Evolutionary conservation across 2,113 vertebrate species (phyloP).

Genomic region (Gopherus flavomarginatus): DNA sequence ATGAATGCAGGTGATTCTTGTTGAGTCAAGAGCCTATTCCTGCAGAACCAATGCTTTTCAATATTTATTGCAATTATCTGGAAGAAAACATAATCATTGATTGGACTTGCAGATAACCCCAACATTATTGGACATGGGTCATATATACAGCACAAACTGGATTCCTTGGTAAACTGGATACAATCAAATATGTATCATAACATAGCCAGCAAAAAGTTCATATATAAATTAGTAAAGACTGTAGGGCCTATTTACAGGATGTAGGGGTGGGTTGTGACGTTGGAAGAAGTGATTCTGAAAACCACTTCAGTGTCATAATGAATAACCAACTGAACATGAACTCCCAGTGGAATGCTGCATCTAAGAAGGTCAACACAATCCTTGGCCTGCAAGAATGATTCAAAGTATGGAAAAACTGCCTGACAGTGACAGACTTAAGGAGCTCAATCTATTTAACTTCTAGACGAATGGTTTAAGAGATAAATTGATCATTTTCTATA

Average conservation of each 20-base stretch:
- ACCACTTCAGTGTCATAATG: not conserved
- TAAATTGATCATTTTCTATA: not conserved
- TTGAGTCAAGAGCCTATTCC: not conserved
- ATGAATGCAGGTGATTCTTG: not conserved
- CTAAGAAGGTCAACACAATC: not conserved
- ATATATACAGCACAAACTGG: not conserved
- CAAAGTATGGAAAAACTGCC: not conserved
- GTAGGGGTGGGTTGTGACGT: not conserved
- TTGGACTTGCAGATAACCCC: not conserved
- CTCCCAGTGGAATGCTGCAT: not conserved
- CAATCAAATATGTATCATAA: not conserved
- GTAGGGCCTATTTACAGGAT: not conserved
- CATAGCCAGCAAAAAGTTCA: not conserved
- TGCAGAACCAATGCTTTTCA: not conserved
- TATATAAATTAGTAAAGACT: not conserved
- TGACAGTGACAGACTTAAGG: not conserved
- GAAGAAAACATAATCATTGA: not conserved
- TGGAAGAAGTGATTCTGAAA: not conserved
- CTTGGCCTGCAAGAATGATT: not conserved
- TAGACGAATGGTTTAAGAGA: not conserved
- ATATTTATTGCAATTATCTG: not conserved
- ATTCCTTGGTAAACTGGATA: not conserved
- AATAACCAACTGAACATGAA: not conserved
- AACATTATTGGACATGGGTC: not conserved
- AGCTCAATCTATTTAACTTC: not conserved